These are phyloP conservation scores for Siphlonurus alternatus DNA, from an alignment of 2,888 invertebrate species.

Conservation along the genomic window DNA sequence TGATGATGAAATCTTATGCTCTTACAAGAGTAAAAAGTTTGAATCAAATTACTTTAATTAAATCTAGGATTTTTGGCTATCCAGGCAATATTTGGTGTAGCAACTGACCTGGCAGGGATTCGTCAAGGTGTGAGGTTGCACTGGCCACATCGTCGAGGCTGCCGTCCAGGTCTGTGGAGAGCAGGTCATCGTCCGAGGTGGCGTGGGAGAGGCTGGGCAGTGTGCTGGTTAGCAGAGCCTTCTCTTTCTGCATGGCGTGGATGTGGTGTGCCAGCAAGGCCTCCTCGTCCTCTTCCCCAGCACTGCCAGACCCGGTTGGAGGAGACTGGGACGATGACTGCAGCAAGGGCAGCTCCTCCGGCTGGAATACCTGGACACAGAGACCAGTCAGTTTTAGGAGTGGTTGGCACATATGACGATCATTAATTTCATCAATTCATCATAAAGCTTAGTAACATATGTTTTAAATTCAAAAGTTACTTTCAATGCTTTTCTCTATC, in stretches of 20 bases:
- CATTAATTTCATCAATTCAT: too few relatives aligned
- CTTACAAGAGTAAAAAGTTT: too few relatives aligned
- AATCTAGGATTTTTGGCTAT: too few relatives aligned
- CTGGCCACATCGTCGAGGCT: slow-evolving; percentile 33
- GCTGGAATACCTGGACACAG: slow-evolving; percentile 30
- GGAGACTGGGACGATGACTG: slow-evolving; percentile 20
- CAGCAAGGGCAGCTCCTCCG: slow-evolving; percentile 32
- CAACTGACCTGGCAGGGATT: background rate
- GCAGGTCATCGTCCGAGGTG: slow-evolving; percentile 74
- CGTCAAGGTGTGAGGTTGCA: slow-evolving; percentile 8
- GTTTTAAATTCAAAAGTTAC: too few relatives aligned
- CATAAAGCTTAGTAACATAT: too few relatives aligned
- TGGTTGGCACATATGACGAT: too few relatives aligned
- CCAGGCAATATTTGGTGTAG: background rate
- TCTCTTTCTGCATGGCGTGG: slow-evolving; percentile 65
- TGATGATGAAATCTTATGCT: too few relatives aligned
- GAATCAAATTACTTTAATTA: too few relatives aligned
- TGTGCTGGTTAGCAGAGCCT: slow-evolving; percentile 59
- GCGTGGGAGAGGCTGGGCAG: slow-evolving; percentile 66
- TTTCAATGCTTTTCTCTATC: too few relatives aligned
- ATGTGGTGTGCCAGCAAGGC: slow-evolving; percentile 59
- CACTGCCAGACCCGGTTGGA: slow-evolving; percentile 18
- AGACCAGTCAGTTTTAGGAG: too few relatives aligned
- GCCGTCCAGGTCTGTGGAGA: slow-evolving; percentile 59
- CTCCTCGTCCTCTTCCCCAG: slow-evolving; percentile 48